A percentile compares a stretch with the other conserved stretches of the same genome.
Conservation (phyloP, 2,888 invertebrate genomes). For the Protonemura montana region DNA sequence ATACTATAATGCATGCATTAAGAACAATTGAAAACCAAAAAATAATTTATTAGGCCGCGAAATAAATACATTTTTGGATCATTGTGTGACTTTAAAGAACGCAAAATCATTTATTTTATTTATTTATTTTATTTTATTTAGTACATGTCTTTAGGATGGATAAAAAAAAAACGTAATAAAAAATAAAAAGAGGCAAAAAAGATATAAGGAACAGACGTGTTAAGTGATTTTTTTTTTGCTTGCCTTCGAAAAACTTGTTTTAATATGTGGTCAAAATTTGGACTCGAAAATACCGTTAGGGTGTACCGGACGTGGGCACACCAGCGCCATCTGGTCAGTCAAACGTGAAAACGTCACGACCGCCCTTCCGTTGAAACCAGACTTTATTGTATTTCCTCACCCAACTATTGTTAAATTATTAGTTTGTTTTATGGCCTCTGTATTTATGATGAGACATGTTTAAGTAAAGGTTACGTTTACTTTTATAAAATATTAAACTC, state of each 20-base stretch:
- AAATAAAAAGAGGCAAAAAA: no score
- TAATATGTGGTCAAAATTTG: conserved; percentile 8
- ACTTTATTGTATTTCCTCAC: conserved; percentile 35
- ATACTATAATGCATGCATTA: no score
- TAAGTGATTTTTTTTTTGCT: no score
- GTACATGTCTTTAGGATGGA: no score
- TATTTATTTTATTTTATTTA: no score
- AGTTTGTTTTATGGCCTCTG: conserved; percentile 25
- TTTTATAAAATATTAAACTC: background rate
- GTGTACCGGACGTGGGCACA: conserved; percentile 26
- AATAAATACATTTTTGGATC: no score
- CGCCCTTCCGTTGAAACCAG: conserved; percentile 44
- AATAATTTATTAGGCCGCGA: no score
- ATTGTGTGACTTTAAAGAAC: no score
- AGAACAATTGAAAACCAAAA: no score
- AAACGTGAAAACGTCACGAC: conserved; percentile 44
- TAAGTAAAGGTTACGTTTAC: background rate
- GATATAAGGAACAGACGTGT: no score
- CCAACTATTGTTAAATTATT: conserved; percentile 37
- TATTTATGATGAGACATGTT: conserved; percentile 10
- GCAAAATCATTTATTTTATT: no score
- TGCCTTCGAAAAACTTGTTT: background rate
- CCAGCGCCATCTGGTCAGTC: conserved; percentile 38
- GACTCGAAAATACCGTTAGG: background rate
- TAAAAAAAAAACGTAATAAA: no score